Percentiles rank a stretch among this genome's conserved stretches.
Conservation (phyloP, 2,797 vertebrate species). For the Selene dorsalis region DNA sequence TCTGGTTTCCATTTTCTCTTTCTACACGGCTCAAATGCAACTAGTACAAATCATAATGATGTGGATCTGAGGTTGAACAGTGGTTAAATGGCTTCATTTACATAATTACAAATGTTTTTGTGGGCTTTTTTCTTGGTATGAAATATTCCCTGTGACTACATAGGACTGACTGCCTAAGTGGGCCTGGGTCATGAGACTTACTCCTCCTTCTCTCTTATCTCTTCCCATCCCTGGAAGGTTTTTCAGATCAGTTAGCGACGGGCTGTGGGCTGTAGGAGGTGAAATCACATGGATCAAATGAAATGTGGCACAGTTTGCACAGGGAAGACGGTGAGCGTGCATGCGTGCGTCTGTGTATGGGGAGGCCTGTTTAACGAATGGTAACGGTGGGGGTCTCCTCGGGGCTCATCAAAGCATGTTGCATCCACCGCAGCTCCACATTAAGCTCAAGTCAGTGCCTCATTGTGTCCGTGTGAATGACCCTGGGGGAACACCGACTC, state of each 20-base stretch:
- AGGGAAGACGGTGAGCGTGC: slow-evolving; percentile 32
- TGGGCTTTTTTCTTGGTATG: background rate
- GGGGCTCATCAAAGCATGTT: slow-evolving; percentile 70
- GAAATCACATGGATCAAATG: slow-evolving; percentile 68
- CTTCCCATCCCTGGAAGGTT: slow-evolving; percentile 13
- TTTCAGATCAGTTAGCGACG: slow-evolving; percentile 18
- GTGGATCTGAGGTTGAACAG: background rate
- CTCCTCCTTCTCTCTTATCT: slow-evolving; percentile 27
- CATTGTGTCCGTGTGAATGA: slow-evolving; percentile 72
- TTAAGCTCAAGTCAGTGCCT: slow-evolving; percentile 71
- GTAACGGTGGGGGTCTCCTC: slow-evolving; percentile 48
- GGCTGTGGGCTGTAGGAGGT: slow-evolving; percentile 15
- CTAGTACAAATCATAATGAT: slow-evolving; percentile 9
- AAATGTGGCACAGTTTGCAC: slow-evolving; percentile 61
- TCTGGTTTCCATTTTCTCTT: background rate
- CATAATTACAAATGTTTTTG: slow-evolving; percentile 1
- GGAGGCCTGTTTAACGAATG: slow-evolving; percentile 50
- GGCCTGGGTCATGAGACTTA: slow-evolving; percentile 43
- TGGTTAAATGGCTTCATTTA: background rate
- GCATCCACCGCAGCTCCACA: slow-evolving; percentile 43
- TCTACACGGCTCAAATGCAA: slow-evolving; percentile 1
- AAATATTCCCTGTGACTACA: background rate
- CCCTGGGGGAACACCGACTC: slow-evolving; percentile 58
- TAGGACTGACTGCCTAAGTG: slow-evolving; percentile 3
- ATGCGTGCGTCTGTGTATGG: slow-evolving; percentile 27